A percentile compares a stretch with the other conserved stretches of the same genome.
Conservation (phyloP, 2,113 vertebrate species). For the Nibea coibor region DNA sequence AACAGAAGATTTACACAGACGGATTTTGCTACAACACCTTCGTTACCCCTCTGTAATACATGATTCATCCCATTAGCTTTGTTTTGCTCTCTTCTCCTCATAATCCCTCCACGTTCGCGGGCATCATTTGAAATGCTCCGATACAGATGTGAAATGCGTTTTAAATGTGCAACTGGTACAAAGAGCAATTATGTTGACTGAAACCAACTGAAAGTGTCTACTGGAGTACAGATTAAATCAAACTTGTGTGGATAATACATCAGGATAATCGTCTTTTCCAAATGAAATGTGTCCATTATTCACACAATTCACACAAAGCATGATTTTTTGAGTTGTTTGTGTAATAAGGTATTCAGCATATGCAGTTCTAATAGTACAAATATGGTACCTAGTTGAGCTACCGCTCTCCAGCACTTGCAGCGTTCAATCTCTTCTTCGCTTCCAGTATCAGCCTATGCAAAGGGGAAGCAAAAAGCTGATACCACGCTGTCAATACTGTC, state of each 20-base stretch:
- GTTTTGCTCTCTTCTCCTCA: neutral
- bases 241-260: neutral
- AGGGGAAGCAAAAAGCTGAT: conserved; percentile 41
- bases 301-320: neutral
- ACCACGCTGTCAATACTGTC: conserved; percentile 62
- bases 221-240: neutral
- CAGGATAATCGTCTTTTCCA: neutral
- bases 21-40: neutral
- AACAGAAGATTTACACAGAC: neutral
- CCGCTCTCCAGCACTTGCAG: neutral
- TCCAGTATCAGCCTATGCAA: conserved; percentile 25
- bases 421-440: conserved; percentile 14
- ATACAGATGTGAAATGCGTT: neutral
- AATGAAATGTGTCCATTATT: neutral
- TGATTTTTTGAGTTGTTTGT: neutral
- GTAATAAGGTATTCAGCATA: neutral
- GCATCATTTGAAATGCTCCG: neutral
- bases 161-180: neutral
- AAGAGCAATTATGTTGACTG: neutral
- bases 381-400: neutral
- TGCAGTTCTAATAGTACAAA: neutral
- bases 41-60: neutral
- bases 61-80: neutral
- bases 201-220: neutral
- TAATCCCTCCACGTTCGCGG: neutral